phyloP scores from a whole-genome alignment of 2,797 vertebrate genomes.

The Lutjanus campechanus region DNA sequence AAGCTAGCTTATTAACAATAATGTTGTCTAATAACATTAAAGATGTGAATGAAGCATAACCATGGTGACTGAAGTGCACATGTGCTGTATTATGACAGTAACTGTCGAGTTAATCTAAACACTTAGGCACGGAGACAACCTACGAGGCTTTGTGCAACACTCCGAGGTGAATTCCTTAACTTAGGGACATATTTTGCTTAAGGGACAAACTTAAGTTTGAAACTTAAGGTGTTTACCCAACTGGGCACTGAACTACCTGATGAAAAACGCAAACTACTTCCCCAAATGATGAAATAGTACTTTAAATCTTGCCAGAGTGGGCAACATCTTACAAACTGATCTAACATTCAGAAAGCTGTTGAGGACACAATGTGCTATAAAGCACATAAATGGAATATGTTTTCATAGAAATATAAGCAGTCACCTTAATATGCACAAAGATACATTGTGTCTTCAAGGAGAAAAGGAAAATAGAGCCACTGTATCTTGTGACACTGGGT shows the following conservation, averaged over 20 bases:
- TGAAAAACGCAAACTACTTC: neutral
- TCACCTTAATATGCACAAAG: conserved; percentile 12
- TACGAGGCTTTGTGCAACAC: no score
- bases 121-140: no score
- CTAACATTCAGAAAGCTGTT: conserved; percentile 9
- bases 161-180: no score
- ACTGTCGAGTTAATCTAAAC: no score
- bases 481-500: neutral
- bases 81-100: no score
- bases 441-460: conserved; percentile 8
- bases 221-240: no score
- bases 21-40: no score
- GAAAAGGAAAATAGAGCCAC: neutral
- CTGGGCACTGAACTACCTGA: neutral
- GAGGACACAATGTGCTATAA: neutral
- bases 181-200: no score
- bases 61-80: no score
- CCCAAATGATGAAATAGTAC: neutral
- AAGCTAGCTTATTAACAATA: no score
- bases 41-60: no score
- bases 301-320: neutral
- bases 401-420: conserved; percentile 1
- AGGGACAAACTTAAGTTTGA: no score
- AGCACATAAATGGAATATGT: neutral
- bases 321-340: neutral